Evolutionary conservation across 2,888 invertebrate genomes (phyloP), one percentile per base, ranked within the genome.

Genomic region (Marasmarcha lunaedactyla): DNA sequence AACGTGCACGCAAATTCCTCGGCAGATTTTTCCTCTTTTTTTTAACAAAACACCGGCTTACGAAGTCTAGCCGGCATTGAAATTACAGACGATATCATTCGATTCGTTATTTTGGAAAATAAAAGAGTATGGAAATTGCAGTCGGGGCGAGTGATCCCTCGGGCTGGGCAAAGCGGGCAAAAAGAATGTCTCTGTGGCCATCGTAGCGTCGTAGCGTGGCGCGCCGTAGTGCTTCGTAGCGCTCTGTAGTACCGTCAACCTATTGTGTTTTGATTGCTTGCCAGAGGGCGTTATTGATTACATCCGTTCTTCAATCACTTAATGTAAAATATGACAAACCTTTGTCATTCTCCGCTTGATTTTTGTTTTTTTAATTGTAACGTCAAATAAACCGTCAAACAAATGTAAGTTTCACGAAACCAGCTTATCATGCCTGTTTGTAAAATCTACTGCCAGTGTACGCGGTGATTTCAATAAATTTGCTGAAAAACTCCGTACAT

Each of bases 21-120:
- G 30, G 20, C 4, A 20, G 20, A 20, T 20, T 51, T 44, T 43
- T 43, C 53, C 52, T 57, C 57, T 55, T 10, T 30, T 30, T 11
- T 9, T 4, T n/a, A 30, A 30, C 30, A 30, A 30, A 30, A 30
- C 30, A n/a, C 4, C 2, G 20, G 20, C 20, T 20, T 20, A 20
- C 20, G 7, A 20, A 20, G 20, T 20, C 20, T 20, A 20, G 11
- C 11, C 30, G 30, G 30, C 9, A 30, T 20, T n/a, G 11, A 30
- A 30, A 11, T 30, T 30, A 9, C 30, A 30, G 30, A 30, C 30
- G 30, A 30, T 30, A 30, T 30, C 69, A 64, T 71, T 69, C 70
- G 63, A 77, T 81, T 78, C 74, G 76, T 73, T 76, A 73, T 73
- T 61, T 20, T 57, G 55, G 61, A 71, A 71, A 78, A 68, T 58